Base-by-base conservation (phyloP, 1,140 invertebrate genomes). In the Zaprionus nigranus region DNA sequence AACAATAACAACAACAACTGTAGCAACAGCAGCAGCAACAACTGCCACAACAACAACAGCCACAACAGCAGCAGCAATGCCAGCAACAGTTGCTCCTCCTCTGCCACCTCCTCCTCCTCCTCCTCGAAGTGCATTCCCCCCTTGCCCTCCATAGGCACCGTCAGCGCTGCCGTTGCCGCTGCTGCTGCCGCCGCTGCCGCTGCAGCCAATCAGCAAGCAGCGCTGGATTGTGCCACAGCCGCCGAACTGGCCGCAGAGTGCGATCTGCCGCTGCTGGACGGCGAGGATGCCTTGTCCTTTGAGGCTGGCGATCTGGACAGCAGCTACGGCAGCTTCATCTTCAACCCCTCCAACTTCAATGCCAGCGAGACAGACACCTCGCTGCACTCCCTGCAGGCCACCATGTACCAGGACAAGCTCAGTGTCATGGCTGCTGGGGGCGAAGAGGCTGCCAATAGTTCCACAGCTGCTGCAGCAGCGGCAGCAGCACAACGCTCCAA, bases 401-500 rank as follows among this genome's bases (percentile, higher is more conserved):
- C 85, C 49, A 91, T 91, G 91, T 92, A 91, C 64, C 90, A 91
- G 78, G 91, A 92, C 59, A 92, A 92, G 67, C 72, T 92, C 43
- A 92, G 75, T 43, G 86, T 90, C 20, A 80, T 90, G 53, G 75
- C 59, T 17, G 77, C 54, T 13, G 71, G 69, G 20, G 49, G 49
- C 17, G 64, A 59, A 17, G 40, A 66, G 17, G 96, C 62, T 94
- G 95, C 12, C 95, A 96, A 90, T 95, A 96, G 82, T 94, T 97
- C 87, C 96, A 96, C 92, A 93, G 94, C 63, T 13, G 75, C 61
- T 49, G 71, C 66, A 36, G 57, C 82, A 81, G 97, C 88, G 97
- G 96, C 92, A 93, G 94, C 71, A 13, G 34, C 93, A 75, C 94
- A 95, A 22, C 92, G 95, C 54, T 97, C 97, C 2, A 99, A 98